These are phyloP conservation scores for Aleiodes alternator DNA, from an alignment of 2,888 invertebrate species.

Conservation along the genomic window DNA sequence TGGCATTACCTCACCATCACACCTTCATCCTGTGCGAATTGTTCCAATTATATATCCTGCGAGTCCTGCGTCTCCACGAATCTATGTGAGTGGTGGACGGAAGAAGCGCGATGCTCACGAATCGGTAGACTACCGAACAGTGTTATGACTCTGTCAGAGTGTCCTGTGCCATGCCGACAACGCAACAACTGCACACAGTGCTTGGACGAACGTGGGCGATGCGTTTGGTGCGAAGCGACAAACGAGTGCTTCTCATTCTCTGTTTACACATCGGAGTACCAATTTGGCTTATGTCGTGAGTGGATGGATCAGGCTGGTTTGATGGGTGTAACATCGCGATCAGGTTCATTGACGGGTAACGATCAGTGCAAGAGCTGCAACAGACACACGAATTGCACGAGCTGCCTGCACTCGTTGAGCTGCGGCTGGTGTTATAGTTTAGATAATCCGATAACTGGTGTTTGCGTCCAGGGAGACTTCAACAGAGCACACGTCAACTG, in stretches of 20 bases:
- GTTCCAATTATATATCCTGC: slow-evolving; percentile 93
- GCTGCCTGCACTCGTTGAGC: slow-evolving; percentile 88
- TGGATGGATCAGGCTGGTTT: slow-evolving; percentile 90
- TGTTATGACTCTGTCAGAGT: slow-evolving; percentile 81
- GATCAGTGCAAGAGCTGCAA: slow-evolving; percentile 90
- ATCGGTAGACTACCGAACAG: slow-evolving; percentile 83
- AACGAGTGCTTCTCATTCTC: slow-evolving; percentile 95
- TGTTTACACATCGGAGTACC: slow-evolving; percentile 96
- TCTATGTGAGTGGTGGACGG: slow-evolving; percentile 94
- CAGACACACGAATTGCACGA: slow-evolving; percentile 84
- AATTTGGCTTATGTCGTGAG: slow-evolving; percentile 93
- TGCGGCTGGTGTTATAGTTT: slow-evolving; percentile 97
- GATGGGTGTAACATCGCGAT: slow-evolving; percentile 72
- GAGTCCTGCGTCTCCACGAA: slow-evolving; percentile 85
- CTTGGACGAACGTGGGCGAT: slow-evolving; percentile 89
- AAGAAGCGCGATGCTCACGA: slow-evolving; percentile 90
- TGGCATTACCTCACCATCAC: slow-evolving; percentile 90
- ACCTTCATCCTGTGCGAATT: slow-evolving; percentile 90
- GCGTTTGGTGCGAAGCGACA: slow-evolving; percentile 97
- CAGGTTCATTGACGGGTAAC: slow-evolving; percentile 66
- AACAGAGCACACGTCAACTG: slow-evolving; percentile 86
- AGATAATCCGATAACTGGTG: slow-evolving; percentile 91
- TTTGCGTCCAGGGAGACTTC: slow-evolving; percentile 91
- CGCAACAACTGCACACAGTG: slow-evolving; percentile 88
- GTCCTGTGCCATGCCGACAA: slow-evolving; percentile 89